Conservation (phyloP, 2,113 vertebrate species). For the Sander vitreus region DNA sequence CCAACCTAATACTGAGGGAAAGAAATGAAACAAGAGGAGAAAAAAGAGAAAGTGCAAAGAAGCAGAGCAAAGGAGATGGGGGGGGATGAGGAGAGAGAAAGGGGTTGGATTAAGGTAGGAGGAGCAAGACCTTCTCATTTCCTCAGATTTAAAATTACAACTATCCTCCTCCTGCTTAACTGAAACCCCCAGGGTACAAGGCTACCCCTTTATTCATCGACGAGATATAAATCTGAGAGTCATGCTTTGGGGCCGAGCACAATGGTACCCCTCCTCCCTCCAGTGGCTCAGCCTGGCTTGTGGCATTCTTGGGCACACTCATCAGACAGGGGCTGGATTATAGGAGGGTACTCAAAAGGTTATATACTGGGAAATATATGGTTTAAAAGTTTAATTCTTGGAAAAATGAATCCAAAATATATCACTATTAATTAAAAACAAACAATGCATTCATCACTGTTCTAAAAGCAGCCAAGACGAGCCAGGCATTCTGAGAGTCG, state of each 20-base stretch:
- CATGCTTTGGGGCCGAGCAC: slow-evolving; percentile 75
- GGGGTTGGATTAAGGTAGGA: slow-evolving; percentile 58
- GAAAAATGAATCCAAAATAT: background rate
- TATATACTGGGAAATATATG: slow-evolving; percentile 19
- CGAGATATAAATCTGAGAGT: slow-evolving; percentile 81
- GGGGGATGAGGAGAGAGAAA: slow-evolving; percentile 15
- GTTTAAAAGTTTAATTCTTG: slow-evolving; percentile 1
- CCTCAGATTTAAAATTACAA: slow-evolving; percentile 75
- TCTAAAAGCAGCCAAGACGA: slow-evolving; percentile 42
- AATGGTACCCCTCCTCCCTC: slow-evolving; percentile 61
- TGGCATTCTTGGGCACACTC: slow-evolving; percentile 67
- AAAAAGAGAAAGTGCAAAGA: slow-evolving; percentile 17
- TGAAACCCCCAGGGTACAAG: slow-evolving; percentile 70
- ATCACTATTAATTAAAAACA: slow-evolving; percentile 4
- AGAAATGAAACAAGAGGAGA: slow-evolving; percentile 53
- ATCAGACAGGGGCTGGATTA: slow-evolving; percentile 39
- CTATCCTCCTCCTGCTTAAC: slow-evolving; percentile 61
- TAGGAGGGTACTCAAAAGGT: slow-evolving; percentile 8
- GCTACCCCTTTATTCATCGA: slow-evolving; percentile 72
- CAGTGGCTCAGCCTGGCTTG: slow-evolving; percentile 60
- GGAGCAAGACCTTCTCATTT: slow-evolving; percentile 66
- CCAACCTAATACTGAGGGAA: slow-evolving; percentile 58
- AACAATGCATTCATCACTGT: slow-evolving; percentile 15
- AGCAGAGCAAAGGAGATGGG: slow-evolving; percentile 41
- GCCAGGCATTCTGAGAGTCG: slow-evolving; percentile 34